Evolutionary conservation across 2,113 vertebrate genomes (phyloP).

Genomic region (Gnathonemus echidnorhynchus): DNA sequence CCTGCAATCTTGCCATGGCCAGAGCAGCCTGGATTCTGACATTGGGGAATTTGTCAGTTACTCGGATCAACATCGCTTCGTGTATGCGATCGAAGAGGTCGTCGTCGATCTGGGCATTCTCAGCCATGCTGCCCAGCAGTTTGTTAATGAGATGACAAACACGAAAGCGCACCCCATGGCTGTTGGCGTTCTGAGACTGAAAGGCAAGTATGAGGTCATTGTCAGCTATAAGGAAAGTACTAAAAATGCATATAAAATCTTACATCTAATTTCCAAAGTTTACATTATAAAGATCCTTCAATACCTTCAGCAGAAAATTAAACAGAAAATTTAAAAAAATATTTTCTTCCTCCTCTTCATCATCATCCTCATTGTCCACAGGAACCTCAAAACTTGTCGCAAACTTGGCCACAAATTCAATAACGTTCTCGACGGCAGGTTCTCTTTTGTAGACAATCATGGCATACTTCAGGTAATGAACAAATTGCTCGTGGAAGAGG

Average conservation of each 20-base stretch:
- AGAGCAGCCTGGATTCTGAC: slow-evolving; percentile 88
- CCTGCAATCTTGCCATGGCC: slow-evolving; percentile 88
- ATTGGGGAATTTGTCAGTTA: slow-evolving; percentile 88
- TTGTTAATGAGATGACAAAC: slow-evolving; percentile 88
- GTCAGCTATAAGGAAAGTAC: neutral
- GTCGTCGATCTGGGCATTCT: slow-evolving; percentile 89
- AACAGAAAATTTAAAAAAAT: slow-evolving; percentile 77
- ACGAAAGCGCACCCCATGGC: slow-evolving; percentile 83
- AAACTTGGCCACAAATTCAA: slow-evolving; percentile 83
- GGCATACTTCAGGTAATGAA: slow-evolving; percentile 78
- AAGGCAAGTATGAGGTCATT: neutral
- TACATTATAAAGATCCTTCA: neutral
- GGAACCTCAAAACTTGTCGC: slow-evolving; percentile 71
- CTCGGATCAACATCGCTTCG: slow-evolving; percentile 79
- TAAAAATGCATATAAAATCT: neutral
- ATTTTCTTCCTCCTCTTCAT: slow-evolving; percentile 54
- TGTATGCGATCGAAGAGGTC: slow-evolving; percentile 87
- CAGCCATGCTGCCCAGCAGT: slow-evolving; percentile 82
- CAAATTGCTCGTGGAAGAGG: slow-evolving; percentile 77
- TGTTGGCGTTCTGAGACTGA: slow-evolving; percentile 78
- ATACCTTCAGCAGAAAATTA: slow-evolving; percentile 86
- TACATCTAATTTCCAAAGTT: neutral
- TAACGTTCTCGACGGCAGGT: slow-evolving; percentile 75
- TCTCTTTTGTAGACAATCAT: slow-evolving; percentile 88
- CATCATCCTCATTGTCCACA: slow-evolving; percentile 47